Base-by-base conservation (phyloP, 2,797 vertebrate genomes). In the Xiphorhynchus erythropygius region DNA sequence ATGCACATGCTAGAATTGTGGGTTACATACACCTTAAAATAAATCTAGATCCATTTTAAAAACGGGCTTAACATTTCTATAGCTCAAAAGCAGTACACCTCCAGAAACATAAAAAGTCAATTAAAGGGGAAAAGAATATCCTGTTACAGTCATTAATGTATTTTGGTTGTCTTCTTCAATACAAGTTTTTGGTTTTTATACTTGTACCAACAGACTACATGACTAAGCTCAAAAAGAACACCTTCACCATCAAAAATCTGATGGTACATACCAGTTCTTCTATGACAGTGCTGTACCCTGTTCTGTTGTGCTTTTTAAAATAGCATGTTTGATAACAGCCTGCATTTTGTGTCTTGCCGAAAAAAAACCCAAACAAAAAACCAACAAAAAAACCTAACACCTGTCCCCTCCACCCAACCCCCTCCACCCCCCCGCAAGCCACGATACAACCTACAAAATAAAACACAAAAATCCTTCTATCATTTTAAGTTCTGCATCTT, bases 351-450 rank as follows among this genome's bases (percentile, higher is more conserved):
- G 9, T 25, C 74, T 67, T 62, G n/a, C 5, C 62, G 21, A 23
- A 30, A 64, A 39, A 84, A 62, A 11, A 52, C 10, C 3, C 7
- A 30, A 10, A 17, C 8, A 18, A 42, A 33, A 19, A 24, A 12
- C 14, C 11, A 10, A n/a, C 18, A 9, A 44, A 52, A 78, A 46
- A 41, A 4, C 3, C 10, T 47, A 65, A 59, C 11, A 59, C 2
- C 1, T 33, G 30, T 47, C 12, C 7, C 5, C 3, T 19, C 3
- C 5, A 7, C 13, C 4, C 9, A 50, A 55, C 30, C n/a, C 10
- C 0, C 0, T 0, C 3, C 6, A n/a, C 4, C 0, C 0, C 0
- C 2, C 5, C 7, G 3, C 13, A 37, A 50, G 32, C 16, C 15
- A 49, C 5, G 27, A 60, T 5, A 25, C 3, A 80, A 16, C 13